Base-by-base conservation (phyloP, 2,113 vertebrate species). In the Scolopax mira region DNA sequence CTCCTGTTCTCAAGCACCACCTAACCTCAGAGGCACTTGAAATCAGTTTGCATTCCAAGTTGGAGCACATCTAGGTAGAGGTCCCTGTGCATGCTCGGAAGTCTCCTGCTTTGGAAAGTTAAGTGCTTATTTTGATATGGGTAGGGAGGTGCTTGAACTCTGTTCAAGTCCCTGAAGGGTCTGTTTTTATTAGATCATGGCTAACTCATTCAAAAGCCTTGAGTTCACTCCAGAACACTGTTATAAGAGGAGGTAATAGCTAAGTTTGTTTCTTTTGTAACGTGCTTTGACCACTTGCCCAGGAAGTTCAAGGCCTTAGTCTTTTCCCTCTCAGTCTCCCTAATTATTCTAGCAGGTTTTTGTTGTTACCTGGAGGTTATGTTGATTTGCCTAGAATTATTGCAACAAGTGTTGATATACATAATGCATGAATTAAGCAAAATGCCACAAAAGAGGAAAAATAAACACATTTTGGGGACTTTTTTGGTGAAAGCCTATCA, bases 21-120 rank as follows among this genome's bases (percentile, higher is more conserved):
- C 93, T 97, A 97, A 94, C 90, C 89, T 92, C 91, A 84, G 83
- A 93, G 96, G 94, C 80, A 75, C 83, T 92, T 89, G 39, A 83
- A 88, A 80, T 88, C 51, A 75, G 46, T 51, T 48, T 89, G 33
- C 82, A 70, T 86, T 97, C 95, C 94, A 95, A 97, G 27, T 94
- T 96, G 96, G 93, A 97, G 91, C 86, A 67, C 69, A 35, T 86
- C 71, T 86, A 92, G 73, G 89, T 94, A 89, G 75, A 94, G 48
- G 30, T 67, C 52, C 72, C 57, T 44, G 31, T 96, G 88, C 54
- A 23, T 96, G 91, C 91, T 97, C 65, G 86, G 96, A 97, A 97
- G 86, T 95, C 91, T 96, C 88, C 94, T 90, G 91, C 27, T 96
- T 93, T 94, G 86, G 94, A 94, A 93, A 90, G 33, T 31, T 71